phyloP scores from a whole-genome alignment of 2,797 vertebrate species.

The Jordanella pulchra region DNA sequence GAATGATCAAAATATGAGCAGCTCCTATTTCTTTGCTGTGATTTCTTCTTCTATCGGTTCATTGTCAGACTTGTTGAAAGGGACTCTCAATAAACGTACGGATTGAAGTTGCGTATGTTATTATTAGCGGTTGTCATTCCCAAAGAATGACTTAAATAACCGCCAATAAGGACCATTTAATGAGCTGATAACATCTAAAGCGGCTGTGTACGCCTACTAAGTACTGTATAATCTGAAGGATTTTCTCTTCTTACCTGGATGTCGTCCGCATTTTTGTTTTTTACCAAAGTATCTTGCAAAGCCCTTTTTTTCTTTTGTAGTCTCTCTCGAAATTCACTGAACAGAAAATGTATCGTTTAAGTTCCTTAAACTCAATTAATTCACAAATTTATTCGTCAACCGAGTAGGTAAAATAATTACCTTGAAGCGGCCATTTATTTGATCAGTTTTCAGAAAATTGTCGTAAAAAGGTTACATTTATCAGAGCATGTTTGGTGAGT shows the following conservation, averaged over 20 bases:
- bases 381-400: background rate
- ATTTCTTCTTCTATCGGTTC: slow-evolving; percentile 19
- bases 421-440: slow-evolving; percentile 55
- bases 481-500: no score
- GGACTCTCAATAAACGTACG: background rate
- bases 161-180: no score
- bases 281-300: slow-evolving; percentile 69
- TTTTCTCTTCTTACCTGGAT: slow-evolving; percentile 67
- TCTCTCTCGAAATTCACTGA: slow-evolving; percentile 74
- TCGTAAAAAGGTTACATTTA: background rate
- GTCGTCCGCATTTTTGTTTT: slow-evolving; percentile 68
- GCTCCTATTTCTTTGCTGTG: background rate
- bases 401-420: slow-evolving; percentile 21
- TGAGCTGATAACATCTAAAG: no score
- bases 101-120: no score
- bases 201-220: background rate
- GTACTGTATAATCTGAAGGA: background rate
- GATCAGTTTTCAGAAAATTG: background rate
- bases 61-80: slow-evolving; percentile 45
- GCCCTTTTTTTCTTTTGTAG: slow-evolving; percentile 71
- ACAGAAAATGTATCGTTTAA: background rate
- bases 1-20: slow-evolving; percentile 31
- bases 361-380: background rate
- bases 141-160: no score
- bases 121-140: no score